These are phyloP conservation scores for Lagocephalus sceleratus DNA, from an alignment of 2,797 vertebrate genomes.

Conservation along the genomic window DNA sequence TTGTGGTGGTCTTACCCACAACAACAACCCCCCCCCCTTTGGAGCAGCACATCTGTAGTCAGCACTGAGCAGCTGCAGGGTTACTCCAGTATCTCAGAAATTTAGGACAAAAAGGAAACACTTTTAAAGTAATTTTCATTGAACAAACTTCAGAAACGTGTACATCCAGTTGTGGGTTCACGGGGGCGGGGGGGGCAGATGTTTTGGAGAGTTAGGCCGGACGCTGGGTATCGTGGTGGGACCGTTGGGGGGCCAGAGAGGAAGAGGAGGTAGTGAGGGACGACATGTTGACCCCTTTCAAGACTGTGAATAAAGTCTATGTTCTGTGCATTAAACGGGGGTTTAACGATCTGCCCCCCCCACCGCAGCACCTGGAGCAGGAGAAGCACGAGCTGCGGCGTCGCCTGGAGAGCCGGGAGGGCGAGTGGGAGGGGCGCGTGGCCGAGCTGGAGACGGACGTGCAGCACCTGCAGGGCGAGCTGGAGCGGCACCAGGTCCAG, in stretches of 20 bases:
- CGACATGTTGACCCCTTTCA: too few relatives aligned
- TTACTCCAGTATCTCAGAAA: conserved; percentile 10
- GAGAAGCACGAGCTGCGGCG: conserved; percentile 93
- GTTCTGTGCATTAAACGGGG: background rate
- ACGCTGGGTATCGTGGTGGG: too few relatives aligned
- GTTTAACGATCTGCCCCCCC: conserved; percentile 6
- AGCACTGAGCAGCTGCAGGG: conserved; percentile 3
- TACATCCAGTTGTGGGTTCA: too few relatives aligned
- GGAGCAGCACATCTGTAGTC: conserved; percentile 31
- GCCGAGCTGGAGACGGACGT: conserved; percentile 94
- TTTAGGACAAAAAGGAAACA: too few relatives aligned
- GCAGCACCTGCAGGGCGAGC: conserved; percentile 90
- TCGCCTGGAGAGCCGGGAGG: conserved; percentile 90
- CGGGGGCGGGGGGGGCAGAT: too few relatives aligned
- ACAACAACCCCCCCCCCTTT: conserved; percentile 18
- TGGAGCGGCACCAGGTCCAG: conserved; percentile 92
- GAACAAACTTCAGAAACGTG: too few relatives aligned
- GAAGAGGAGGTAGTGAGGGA: too few relatives aligned
- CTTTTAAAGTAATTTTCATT: too few relatives aligned
- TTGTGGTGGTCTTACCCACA: conserved; percentile 5
- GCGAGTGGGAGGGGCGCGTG: conserved; percentile 96
- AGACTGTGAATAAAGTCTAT: background rate
- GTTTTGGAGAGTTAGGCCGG: too few relatives aligned
- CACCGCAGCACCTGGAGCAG: conserved; percentile 93
- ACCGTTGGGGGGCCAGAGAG: too few relatives aligned